Evolutionary conservation across 2,113 vertebrate species (phyloP).

Genomic region (Harpagus bidentatus): DNA sequence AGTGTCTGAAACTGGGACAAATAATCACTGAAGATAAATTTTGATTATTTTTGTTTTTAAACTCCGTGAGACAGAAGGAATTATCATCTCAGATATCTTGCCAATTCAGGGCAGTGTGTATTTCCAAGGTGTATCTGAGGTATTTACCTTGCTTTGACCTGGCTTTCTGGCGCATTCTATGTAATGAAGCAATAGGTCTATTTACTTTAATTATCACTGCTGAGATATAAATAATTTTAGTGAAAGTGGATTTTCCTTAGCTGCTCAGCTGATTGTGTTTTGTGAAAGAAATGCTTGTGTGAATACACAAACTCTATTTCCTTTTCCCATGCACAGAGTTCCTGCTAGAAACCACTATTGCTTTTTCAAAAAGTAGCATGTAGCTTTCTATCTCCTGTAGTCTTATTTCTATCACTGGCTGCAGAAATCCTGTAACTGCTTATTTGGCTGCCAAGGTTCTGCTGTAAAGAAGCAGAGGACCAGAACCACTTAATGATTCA

Average conservation of each 20-base stretch:
- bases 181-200: neutral
- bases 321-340: neutral
- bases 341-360: neutral
- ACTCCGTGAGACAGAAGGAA: neutral
- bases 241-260: neutral
- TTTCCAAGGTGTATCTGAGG: neutral
- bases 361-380: neutral
- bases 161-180: neutral
- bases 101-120: accelerated
- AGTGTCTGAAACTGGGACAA: neutral
- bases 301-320: neutral
- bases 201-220: neutral
- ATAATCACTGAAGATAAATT: neutral
- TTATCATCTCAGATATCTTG: neutral
- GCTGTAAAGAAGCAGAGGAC: neutral
- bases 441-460: slow-evolving; percentile 12
- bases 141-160: neutral
- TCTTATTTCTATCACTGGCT: neutral
- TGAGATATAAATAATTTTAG: neutral
- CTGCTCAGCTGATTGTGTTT: neutral
- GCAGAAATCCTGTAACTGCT: slow-evolving; percentile 23
- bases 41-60: neutral
- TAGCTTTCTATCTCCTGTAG: neutral
- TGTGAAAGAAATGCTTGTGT: slow-evolving; percentile 6
- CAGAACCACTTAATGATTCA: neutral